Base-by-base conservation (phyloP, 2,888 invertebrate species). In the Halictus quadricinctus region DNA sequence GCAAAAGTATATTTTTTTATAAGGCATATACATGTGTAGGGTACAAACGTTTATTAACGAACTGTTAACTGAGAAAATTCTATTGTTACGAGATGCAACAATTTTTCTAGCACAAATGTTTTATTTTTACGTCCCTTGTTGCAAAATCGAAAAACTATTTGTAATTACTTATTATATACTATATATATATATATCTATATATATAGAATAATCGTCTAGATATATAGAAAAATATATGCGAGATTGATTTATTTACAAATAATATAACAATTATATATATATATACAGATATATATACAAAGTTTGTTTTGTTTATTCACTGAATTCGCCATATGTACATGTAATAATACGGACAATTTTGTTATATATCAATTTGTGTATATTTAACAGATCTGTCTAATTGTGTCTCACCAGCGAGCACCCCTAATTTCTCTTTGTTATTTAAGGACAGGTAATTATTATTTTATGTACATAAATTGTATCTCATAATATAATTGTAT, bases 171-270 rank as follows among this genome's bases (percentile, higher is more conserved):
- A 82, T 60, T 81, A 88, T 87, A 85, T 85, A 85, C 86, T 87
- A 60, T 10, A 58, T 25, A 54, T 10, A 58, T 25, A 54, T 50
- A 50, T 7, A 0, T 50, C 2, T 54, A 54, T 60, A 25, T 60
- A 80, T 91, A 87, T 87, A 87, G 88, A 89, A 91, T 88, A 90
- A 43, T 69, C 90, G 89, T 91, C 89, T 89, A 92, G 86, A 89
- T 89, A 87, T 89, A 88, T 85, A 29, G 29, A 89, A 88, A 88
- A 90, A 87, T 89, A 91, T 89, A 91, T 87, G 92, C 92, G 92
- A 92, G 93, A 93, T 93, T 93, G 91, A 92, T 91, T 93, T 94
- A 93, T 94, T 94, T 93, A 94, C 93, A 89, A 87, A 90, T 91
- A 90, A 91, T 87, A 85, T 90, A 85, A 80, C 72, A 80, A 64